A percentile compares a stretch with the other conserved stretches of the same genome.
Conservation (phyloP, 2,888 invertebrate genomes). For the Yponomeuta plumbellus region DNA sequence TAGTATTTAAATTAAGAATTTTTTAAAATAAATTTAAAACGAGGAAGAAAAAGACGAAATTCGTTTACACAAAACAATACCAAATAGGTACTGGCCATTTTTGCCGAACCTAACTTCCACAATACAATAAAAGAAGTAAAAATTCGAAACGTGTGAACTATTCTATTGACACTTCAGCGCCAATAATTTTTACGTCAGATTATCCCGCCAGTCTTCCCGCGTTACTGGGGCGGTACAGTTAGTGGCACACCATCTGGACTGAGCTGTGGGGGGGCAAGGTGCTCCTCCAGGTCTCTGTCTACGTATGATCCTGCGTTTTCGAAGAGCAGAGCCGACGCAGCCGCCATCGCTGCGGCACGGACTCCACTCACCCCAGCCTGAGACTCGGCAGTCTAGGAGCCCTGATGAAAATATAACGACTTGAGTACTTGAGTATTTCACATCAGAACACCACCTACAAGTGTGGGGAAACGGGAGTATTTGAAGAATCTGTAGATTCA, state of each 20-base stretch:
- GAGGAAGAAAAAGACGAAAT: too few species aligned
- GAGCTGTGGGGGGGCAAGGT: constrained; percentile 88
- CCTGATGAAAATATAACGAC: constrained; percentile 31
- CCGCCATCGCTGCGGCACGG: constrained; percentile 92
- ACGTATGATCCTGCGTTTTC: constrained; percentile 85
- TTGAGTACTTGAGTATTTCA: background rate
- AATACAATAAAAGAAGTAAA: background rate
- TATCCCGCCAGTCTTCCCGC: constrained; percentile 57
- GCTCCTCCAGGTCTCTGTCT: constrained; percentile 87
- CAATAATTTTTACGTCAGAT: constrained; percentile 45
- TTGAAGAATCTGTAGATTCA: too few species aligned
- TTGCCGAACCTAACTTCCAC: background rate
- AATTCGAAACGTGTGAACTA: background rate
- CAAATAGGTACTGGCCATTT: background rate
- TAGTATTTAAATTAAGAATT: constrained; percentile 28
- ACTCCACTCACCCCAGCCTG: constrained; percentile 92
- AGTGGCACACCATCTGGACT: constrained; percentile 93
- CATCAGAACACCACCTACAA: too few species aligned
- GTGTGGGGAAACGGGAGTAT: too few species aligned
- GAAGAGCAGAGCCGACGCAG: constrained; percentile 91
- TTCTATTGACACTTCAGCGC: background rate
- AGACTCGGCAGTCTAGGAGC: constrained; percentile 88
- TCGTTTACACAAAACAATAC: background rate
- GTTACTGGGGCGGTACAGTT: constrained; percentile 51
- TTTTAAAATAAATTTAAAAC: constrained; percentile 10